phyloP scores from a whole-genome alignment of 2,797 vertebrate species.

The Zenarchopterus dispar region DNA sequence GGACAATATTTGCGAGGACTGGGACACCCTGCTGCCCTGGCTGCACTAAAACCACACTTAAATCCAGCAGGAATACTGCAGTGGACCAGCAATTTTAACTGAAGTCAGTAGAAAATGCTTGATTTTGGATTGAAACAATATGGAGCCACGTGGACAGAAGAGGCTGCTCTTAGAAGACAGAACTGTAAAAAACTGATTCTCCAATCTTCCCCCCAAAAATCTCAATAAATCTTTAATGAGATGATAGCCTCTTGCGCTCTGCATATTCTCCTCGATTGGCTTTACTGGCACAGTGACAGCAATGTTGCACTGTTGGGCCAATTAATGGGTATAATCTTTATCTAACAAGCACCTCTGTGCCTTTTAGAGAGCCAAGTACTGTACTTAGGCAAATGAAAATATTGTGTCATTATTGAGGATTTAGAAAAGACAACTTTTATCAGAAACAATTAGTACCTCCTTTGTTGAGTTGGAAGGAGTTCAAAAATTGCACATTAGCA shows the following conservation, averaged over 20 bases:
- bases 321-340: background rate
- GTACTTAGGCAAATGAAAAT: constrained; percentile 7
- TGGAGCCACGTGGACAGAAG: constrained; percentile 3
- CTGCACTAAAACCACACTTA: constrained; percentile 21
- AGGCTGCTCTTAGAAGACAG: constrained; percentile 21
- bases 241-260: background rate
- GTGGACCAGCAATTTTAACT: no score
- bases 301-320: background rate
- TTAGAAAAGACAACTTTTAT: constrained; percentile 15
- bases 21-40: constrained; percentile 24
- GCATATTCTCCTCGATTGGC: no score
- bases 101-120: constrained; percentile 16
- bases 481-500: background rate
- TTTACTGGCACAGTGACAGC: constrained; percentile 26
- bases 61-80: no score
- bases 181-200: constrained; percentile 35
- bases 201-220: constrained; percentile 46
- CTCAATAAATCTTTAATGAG: constrained; percentile 56
- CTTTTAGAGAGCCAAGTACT: constrained; percentile 9
- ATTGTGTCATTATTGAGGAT: background rate
- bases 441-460: constrained; percentile 3
- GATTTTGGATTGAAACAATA: constrained; percentile 14
- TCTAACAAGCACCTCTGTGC: background rate
- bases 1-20: constrained; percentile 33
- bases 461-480: constrained; percentile 9